Evolutionary conservation across 2,113 vertebrate genomes (phyloP).

Genomic region (Indri indri): DNA sequence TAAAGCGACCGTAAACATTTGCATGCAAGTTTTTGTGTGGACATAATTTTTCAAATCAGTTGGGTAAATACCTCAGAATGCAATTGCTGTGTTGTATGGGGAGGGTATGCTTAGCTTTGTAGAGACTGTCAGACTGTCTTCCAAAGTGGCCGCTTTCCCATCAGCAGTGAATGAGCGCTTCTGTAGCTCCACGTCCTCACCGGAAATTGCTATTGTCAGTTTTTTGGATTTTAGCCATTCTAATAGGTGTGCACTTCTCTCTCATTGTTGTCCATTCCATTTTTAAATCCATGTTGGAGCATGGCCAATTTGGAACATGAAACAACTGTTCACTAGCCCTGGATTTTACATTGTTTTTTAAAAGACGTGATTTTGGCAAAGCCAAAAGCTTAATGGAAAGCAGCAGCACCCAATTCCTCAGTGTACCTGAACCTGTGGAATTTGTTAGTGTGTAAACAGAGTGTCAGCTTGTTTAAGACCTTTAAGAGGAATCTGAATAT

Average conservation of each 20-base stretch:
- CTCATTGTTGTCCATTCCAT: neutral
- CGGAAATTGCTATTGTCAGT: neutral
- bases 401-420: neutral
- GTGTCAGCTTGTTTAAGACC: neutral
- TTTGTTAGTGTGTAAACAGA: neutral
- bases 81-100: neutral
- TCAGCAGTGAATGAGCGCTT: neutral
- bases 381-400: neutral
- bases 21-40: neutral
- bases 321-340: neutral
- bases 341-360: neutral
- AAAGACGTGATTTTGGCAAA: neutral
- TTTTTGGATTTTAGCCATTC: neutral
- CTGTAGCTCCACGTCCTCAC: neutral
- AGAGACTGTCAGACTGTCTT: neutral
- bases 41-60: neutral
- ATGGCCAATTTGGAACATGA: neutral
- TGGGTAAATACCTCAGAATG: neutral
- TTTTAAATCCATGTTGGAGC: neutral
- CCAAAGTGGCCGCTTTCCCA: neutral
- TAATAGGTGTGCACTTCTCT: neutral
- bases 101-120: neutral
- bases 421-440: too few species aligned
- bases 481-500: too few species aligned
- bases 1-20: neutral